Evolutionary conservation across 2,888 invertebrate species (phyloP), one percentile per base, ranked within the genome.

Genomic region (Dynastes tityus): DNA sequence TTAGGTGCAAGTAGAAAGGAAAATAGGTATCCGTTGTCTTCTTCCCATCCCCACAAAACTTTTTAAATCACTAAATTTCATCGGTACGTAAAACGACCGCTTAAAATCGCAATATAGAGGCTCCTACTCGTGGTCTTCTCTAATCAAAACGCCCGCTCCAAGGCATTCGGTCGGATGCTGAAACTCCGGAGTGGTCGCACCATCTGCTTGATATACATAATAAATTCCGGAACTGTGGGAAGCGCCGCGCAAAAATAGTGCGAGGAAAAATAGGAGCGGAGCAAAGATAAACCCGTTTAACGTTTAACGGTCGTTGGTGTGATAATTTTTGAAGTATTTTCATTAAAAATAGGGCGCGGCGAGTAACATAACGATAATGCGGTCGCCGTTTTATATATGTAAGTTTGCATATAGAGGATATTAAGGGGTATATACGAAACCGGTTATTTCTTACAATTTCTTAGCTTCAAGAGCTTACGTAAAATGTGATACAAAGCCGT

Each of bases 41-140:
- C 55, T 53, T 55, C 53, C 32, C 4, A 13, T 71, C 32, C 71
- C 32, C 32, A 53, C 16, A 32, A 53, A 55, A 71, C 37, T 71
- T 71, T 55, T 55, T 71, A 71, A 71, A 71, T 71, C 71, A 71
- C 37, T 13, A 71, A 71, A 71, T 71, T 71, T 71, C 71, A 55
- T 71, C 55, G 29, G 71, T 13, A 71, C 53, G 8, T 8, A 11
- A 45, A 71, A 71, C 71, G 71, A 53, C 71, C 53, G 22, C 67
- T 55, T 71, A 71, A 71, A 71, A 71, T 37, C 27, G 71, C 53
- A 53, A 55, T 55, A 71, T 71, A 71, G 29, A 55, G 55, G 53
- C 13, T 32, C 53, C 40, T 22, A n/a, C 45, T 1, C 2, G 1
- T 8, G 45, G 1, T 11, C 11, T 71, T 3, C 13, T 68, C 27